phyloP scores from a whole-genome alignment of 1,140 invertebrate genomes.

The Ceratosolen fusciceps region DNA sequence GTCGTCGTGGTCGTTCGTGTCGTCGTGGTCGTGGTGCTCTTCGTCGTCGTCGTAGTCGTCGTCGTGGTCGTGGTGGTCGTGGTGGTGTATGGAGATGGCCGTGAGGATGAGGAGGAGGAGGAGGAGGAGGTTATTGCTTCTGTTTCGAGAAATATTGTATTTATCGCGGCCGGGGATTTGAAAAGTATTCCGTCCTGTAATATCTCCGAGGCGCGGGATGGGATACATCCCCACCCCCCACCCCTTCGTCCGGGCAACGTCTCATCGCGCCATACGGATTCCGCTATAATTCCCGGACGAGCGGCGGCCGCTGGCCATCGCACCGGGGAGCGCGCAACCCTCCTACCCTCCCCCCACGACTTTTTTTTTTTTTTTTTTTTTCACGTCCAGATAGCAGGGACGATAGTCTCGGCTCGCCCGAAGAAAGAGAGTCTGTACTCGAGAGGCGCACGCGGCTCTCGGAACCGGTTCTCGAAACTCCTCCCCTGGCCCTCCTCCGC shows the following conservation, averaged over 20 bases:
- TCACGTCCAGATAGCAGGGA: conserved; percentile 43
- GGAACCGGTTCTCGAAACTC: conserved; percentile 40
- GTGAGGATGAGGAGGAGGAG: background rate
- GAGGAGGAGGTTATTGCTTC: conserved; percentile 21
- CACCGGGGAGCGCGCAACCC: background rate
- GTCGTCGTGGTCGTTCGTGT: too few relatives aligned
- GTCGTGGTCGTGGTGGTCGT: too few relatives aligned
- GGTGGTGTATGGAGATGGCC: too few relatives aligned
- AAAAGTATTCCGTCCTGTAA: conserved; percentile 10
- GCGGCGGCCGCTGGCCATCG: conserved; percentile 9
- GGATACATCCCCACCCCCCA: background rate
- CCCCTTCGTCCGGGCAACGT: background rate
- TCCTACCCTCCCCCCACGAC: background rate
- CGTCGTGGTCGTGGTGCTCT: too few relatives aligned
- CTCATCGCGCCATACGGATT: background rate
- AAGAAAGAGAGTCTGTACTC: conserved; percentile 20
- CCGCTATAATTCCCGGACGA: conserved; percentile 22
- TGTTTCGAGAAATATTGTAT: conserved; percentile 32
- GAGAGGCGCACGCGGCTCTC: background rate
- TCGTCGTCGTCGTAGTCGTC: too few relatives aligned
- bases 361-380: conserved; percentile 39
- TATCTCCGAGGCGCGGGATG: conserved; percentile 2
- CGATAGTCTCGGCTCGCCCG: conserved; percentile 37
- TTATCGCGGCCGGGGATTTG: background rate
- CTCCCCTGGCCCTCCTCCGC: too few relatives aligned